These are phyloP conservation scores for Lanius ludovicianus DNA, from an alignment of 2,113 vertebrate genomes.

Conservation along the genomic window DNA sequence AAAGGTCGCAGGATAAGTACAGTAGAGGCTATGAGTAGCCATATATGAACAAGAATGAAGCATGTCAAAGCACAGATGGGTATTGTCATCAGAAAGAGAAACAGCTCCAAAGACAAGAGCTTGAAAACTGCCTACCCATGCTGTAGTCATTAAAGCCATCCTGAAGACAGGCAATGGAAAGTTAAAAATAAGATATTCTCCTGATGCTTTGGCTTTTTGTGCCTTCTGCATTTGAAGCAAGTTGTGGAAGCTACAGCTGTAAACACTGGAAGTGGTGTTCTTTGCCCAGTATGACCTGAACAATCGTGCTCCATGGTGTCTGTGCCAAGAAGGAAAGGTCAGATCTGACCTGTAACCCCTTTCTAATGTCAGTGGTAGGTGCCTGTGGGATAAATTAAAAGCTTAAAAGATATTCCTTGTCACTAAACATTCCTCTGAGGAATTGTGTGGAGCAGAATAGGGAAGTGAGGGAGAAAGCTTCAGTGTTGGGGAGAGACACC, in stretches of 20 bases:
- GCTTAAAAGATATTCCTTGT: neutral
- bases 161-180: neutral
- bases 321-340: neutral
- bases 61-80: neutral
- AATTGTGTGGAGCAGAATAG: neutral
- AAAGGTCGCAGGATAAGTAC: neutral
- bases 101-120: neutral
- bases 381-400: neutral
- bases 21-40: neutral
- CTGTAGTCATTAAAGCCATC: neutral
- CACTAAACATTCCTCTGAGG: neutral
- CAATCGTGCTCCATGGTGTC: neutral
- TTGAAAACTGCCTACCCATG: neutral
- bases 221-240: neutral
- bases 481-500: neutral
- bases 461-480: neutral
- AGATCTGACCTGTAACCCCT: neutral
- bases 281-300: neutral
- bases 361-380: neutral
- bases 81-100: neutral
- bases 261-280: fast-evolving
- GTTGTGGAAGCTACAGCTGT: neutral
- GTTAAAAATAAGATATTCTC: neutral
- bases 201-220: neutral
- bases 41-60: neutral